Base-by-base conservation (phyloP, 92 coral and sea anemone genomes). In the Porites divaricata region DNA sequence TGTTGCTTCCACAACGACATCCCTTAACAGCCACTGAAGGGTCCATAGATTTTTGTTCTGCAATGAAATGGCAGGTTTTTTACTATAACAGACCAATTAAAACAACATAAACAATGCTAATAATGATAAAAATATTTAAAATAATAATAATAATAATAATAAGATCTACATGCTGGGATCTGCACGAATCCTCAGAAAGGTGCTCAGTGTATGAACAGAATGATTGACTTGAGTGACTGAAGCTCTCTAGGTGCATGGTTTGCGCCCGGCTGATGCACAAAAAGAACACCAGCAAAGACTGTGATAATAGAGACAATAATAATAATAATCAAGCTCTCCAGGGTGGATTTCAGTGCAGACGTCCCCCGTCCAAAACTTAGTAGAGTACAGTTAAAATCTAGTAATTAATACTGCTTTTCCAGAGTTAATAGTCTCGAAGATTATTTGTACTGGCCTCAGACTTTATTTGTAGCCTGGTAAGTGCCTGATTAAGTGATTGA, bases 1-100 rank as follows among this genome's bases (percentile, higher is more conserved):
- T 73, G 45, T 70, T 86, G 8, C 12, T 16, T 2, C 90, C 90
- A 72, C 90, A 79, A 16, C 74, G 80, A 86, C 90, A 86, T 3
- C 78, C 80, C 10, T 70, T 70, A 23, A 65, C 26, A 49, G 83
- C 35, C 84, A 14, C 59, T 11, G 83, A 63, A 25, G 21, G 5
- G 5, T 79, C 83, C 83, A 79, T 63, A 6, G 73, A 63, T 17
- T 79, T 23, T 63, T 11, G 59, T 25, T 16, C 71, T 79, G 54
- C 72, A 22, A 79, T 28, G 52, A 79, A 52, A 79, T 12, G 20
- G 24, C 10, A 20, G 35, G 41, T 48, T 22, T 1, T 25, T 65
- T 20, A 65, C 26, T 65, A 19, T 65, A 65, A 65, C 70, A 13
- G 26, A 19, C 25, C 26, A 20, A 65, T 65, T 65, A 6, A 65